Evolutionary conservation across 2,888 invertebrate genomes (phyloP), one percentile per base, ranked within the genome.

Genomic region (Idaea biselata): DNA sequence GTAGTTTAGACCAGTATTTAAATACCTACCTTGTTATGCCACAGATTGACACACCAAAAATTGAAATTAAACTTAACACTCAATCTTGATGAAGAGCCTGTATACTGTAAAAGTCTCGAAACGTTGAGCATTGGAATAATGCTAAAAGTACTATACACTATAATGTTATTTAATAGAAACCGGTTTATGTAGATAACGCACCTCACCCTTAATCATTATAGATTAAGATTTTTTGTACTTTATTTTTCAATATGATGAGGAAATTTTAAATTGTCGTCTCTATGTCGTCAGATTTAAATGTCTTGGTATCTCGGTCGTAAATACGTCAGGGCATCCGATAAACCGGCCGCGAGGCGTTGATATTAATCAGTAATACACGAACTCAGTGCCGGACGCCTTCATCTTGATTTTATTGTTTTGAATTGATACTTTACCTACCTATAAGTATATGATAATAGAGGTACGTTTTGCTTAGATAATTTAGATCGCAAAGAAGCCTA

Each of bases 241-340:
- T 25, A 3, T 25, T 5, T 25, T 25, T 25, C 25, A 25, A 5
- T 25, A 25, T 25, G 5, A 25, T 44, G 14, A 14, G 44, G 3
- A 14, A 44, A 44, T 8, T 3, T 44, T 44, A 8, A 7, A 3
- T 14, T 44, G 44, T 44, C 44, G 3, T 8, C 44, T 44, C 44
- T 44, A 14, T 44, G 8, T 8, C 11, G 14, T 14, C 14, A 14
- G 0, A 44, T 11, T 44, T 7, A 44, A 44, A 44, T 44, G 11
- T 44, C 44, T 7, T 44, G 6, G 44, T 44, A 44, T 11, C 44
- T 44, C 66, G 66, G 65, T 74, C 77, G 75, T 81, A 81, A 79
- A 81, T 78, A 79, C 73, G 73, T 77, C 79, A 69, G 70, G 57
- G 73, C 63, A 60, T 25, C 64, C 60, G 70, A 71, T 74, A 71